A percentile compares a stretch with the other conserved stretches of the same genome.
These are phyloP conservation scores for Lacerta agilis DNA, from an alignment of 2,797 vertebrate species.

Conservation along the genomic window DNA sequence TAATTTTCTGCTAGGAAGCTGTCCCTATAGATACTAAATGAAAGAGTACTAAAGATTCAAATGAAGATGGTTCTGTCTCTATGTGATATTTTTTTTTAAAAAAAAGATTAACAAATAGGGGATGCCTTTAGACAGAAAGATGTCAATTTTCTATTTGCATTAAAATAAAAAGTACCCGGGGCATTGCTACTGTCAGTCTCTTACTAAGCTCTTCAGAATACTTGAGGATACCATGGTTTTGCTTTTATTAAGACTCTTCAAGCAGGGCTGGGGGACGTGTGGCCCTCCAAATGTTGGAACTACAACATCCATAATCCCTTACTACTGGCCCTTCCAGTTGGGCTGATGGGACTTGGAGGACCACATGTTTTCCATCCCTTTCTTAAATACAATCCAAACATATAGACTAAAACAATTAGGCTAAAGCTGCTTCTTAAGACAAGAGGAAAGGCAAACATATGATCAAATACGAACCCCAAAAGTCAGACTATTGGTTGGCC, in stretches of 20 bases:
- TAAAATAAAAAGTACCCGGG: background rate
- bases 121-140: background rate
- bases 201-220: background rate
- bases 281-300: too few species aligned
- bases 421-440: background rate
- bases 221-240: too few species aligned
- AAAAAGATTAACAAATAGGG: background rate
- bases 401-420: background rate
- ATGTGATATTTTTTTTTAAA: fast-evolving
- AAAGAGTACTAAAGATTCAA: background rate
- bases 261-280: background rate
- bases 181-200: background rate
- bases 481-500: background rate
- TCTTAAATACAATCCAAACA: background rate
- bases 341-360: too few species aligned
- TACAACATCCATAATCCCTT: too few species aligned
- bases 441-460: background rate
- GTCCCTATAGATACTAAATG: background rate
- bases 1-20: background rate
- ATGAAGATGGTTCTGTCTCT: background rate
- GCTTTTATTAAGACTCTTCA: background rate
- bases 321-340: too few species aligned
- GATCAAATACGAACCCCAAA: background rate
- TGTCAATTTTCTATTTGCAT: background rate
- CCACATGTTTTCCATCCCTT: too few species aligned